Conservation (phyloP, 2,113 vertebrate genomes). For the Phylloscopus trochilus region DNA sequence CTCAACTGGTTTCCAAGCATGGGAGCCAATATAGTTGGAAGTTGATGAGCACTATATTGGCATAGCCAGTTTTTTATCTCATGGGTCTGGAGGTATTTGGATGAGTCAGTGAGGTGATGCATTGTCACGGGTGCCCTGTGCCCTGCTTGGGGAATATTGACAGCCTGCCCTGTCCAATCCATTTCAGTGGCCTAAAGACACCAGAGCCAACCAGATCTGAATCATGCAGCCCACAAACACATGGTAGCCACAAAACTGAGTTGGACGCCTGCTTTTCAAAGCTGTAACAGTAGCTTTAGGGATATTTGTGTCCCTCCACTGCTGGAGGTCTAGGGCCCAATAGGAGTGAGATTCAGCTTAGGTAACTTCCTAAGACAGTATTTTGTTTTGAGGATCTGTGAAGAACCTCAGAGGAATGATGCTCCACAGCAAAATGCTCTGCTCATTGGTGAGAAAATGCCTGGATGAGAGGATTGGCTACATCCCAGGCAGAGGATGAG, state of each 20-base stretch:
- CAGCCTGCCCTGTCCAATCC: background rate
- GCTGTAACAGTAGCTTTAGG: background rate
- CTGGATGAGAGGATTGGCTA: background rate
- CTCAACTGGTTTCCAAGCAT: background rate
- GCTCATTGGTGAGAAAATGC: background rate
- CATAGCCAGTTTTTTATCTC: background rate
- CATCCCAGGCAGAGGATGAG: background rate
- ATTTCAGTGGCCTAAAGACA: background rate
- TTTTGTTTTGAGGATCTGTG: background rate
- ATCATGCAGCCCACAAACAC: background rate
- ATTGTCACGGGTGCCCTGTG: background rate
- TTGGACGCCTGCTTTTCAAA: background rate
- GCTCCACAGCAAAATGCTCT: background rate
- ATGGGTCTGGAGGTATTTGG: background rate
- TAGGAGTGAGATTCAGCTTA: background rate
- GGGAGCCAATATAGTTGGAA: background rate
- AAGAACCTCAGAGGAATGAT: background rate
- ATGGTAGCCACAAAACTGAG: background rate
- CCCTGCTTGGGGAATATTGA: background rate
- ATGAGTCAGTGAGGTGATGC: background rate
- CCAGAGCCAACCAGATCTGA: background rate
- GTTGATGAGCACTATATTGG: background rate
- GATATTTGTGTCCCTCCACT: background rate
- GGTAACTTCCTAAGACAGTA: background rate
- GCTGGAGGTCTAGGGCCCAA: background rate